These are phyloP conservation scores for Percina caprodes DNA, from an alignment of 2,113 vertebrate species.

Conservation along the genomic window DNA sequence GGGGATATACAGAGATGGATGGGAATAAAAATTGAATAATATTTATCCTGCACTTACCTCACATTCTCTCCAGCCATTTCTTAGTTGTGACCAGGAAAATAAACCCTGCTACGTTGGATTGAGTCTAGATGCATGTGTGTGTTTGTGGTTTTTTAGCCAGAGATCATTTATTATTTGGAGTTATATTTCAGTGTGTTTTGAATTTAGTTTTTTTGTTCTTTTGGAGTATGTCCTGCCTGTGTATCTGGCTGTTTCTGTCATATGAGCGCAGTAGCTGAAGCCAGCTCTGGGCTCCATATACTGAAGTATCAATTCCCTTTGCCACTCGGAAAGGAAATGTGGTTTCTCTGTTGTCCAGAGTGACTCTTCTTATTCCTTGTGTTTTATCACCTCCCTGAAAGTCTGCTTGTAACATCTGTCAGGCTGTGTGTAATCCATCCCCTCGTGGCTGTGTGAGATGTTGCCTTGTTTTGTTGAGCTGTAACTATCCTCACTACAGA, in stretches of 20 bases:
- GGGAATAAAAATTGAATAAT: slow-evolving; percentile 71
- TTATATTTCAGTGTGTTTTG: not conserved
- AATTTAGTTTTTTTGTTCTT: not conserved
- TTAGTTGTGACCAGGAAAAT: slow-evolving; percentile 32
- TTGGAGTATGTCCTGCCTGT: not conserved
- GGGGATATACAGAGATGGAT: slow-evolving; percentile 79
- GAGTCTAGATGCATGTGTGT: slow-evolving; percentile 13
- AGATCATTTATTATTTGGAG: slow-evolving; percentile 27
- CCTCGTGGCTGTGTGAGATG: slow-evolving; percentile 19
- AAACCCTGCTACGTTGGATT: slow-evolving; percentile 24
- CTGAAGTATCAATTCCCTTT: slow-evolving; percentile 37
- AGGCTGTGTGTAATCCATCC: slow-evolving; percentile 36
- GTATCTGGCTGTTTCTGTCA: not conserved
- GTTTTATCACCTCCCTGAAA: slow-evolving; percentile 49
- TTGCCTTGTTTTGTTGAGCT: slow-evolving; percentile 44
- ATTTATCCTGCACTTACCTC: slow-evolving; percentile 54
- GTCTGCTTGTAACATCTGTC: slow-evolving; percentile 54
- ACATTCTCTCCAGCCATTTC: slow-evolving; percentile 12
- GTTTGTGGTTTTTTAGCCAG: slow-evolving; percentile 12
- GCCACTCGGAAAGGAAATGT: slow-evolving; percentile 43
- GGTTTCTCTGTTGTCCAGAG: slow-evolving; percentile 50
- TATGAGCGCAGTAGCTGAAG: not conserved
- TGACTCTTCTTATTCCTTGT: slow-evolving; percentile 41
- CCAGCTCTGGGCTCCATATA: not conserved
- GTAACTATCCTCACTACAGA: slow-evolving; percentile 10